Evolutionary conservation across 2,888 invertebrate genomes (phyloP), one percentile per base, ranked within the genome.

Genomic region (Dyspetes luteomarginatus): DNA sequence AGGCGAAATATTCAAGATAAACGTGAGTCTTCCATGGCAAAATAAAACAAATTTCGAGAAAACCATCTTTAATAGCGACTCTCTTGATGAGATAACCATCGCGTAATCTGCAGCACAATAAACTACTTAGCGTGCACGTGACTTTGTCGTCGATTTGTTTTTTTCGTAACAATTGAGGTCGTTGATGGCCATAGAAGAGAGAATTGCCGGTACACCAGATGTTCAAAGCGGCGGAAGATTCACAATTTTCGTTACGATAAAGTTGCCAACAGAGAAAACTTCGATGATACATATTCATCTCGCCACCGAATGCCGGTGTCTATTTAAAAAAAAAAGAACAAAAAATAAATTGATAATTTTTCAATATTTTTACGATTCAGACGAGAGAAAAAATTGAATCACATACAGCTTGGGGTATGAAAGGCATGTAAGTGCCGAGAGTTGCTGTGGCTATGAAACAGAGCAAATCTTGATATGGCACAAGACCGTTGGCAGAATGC

Each of bases 381-480:
- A 48, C 15, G 0, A 4, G 4, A 69, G 22, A 45, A 45, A 28
- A 30, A 22, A 28, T 1, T 5, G 45, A 62, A 58, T 17, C 81
- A 92, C 92, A 89, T 92, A 93, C 93, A 82, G 90, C 83, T 85
- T 93, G 90, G 55, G 94, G 94, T 85, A 93, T 93, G 65, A 92
- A 93, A 67, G 94, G 93, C 89, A 96, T 93, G 90, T 95, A 95
- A 75, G 94, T 94, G 74, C 97, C 97, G 88, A 95, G 94, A 3
- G 97, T 97, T 19, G 96, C 96, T 77, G 94, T 93, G 45, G 97
- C 94, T 84, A 97, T 93, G 90, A 96, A 97, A 88, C 95, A 93
- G 92, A 97, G 93, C 71, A 97, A 92, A 89, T 97, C 96, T 58
- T 94, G 93, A 90, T 96, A 96, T 19, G 96, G 94, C 17, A 96